Conservation (phyloP, 1,140 invertebrate genomes). For the Uloborus diversus region DNA sequence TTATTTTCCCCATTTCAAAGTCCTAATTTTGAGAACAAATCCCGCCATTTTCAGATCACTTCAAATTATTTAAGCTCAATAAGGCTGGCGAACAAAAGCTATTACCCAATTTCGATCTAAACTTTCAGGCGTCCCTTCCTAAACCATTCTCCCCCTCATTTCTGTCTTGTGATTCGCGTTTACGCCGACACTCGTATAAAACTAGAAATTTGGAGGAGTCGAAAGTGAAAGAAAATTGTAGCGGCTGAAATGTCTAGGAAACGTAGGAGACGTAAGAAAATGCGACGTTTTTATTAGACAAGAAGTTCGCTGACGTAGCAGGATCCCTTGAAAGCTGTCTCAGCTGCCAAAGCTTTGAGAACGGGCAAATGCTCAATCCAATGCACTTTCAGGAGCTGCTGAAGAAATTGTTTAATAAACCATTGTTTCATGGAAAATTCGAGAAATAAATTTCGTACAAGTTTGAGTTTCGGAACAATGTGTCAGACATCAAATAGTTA, state of each 20-base stretch:
- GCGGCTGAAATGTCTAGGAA: not conserved
- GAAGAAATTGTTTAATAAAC: slow-evolving; percentile 19
- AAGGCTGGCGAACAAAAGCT: not conserved
- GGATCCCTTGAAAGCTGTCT: slow-evolving; percentile 23
- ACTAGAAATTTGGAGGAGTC: slow-evolving; percentile 8
- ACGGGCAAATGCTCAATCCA: slow-evolving; percentile 7
- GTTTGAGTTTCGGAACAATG: no score
- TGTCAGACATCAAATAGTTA: no score
- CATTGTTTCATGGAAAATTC: slow-evolving; percentile 14
- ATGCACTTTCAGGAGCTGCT: not conserved
- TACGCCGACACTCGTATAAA: not conserved
- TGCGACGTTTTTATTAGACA: slow-evolving; percentile 53
- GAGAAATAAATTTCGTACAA: no score
- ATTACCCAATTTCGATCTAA: slow-evolving; percentile 11
- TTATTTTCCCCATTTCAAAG: no score
- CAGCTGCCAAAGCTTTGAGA: slow-evolving; percentile 34
- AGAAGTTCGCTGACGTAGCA: slow-evolving; percentile 45
- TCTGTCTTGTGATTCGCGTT: slow-evolving; percentile 2
- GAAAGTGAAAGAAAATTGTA: slow-evolving; percentile 13
- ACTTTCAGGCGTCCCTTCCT: not conserved
- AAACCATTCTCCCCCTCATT: slow-evolving; percentile 8
- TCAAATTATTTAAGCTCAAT: slow-evolving; percentile 28
- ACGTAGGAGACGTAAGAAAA: slow-evolving; percentile 35
- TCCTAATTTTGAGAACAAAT: no score
- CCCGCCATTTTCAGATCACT: not conserved